Base-by-base conservation (phyloP, 2,797 vertebrate genomes). In the Menidia menidia region DNA sequence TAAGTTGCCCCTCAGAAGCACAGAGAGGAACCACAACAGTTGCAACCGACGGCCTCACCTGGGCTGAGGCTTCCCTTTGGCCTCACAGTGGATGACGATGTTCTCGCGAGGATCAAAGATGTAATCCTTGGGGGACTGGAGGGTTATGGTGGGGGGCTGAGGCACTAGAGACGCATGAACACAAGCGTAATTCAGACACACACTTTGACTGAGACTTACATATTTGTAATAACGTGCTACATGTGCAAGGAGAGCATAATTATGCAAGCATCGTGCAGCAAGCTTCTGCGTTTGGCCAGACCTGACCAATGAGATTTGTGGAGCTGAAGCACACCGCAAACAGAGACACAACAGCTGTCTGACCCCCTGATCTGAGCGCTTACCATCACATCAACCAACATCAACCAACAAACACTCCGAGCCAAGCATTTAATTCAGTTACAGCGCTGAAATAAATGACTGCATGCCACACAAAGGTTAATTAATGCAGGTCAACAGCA, bases 81-180 rank as follows among this genome's bases (percentile, higher is more conserved):
- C 97, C 83, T 98, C 97, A 83, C 98, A 99, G 71, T 96, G 94
- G 91, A 99, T 96, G 85, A 97, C 91, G 70, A 99, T 98, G 90
- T 97, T 97, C 89, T 99, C 98, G 64, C 98, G 93, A 6, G 98
- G 97, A 88, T 98, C 98, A 85, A 98, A 95, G 87, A 99, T 98
- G 87, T 97, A 98, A 93, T 98, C 95, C 93, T 99, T 99, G 25
- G 96, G 97, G 84, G 98, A 98, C 60, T 99, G 96, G 39, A 94
- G 93, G 51, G 91, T 99, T 92, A 99, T 98, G 31, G 98, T 98
- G 78, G 98, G 98, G 89, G 98, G 97, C 55, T 99, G 97, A 1
- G 94, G 95, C 90, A 99, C 97, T 99, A 94, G 55, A 84, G 90
- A 76, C 79, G 79, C n/a, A 68, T n/a, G 35, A 71, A 75, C 0